Conservation (phyloP, 2,113 vertebrate species). For the human (Homo sapiens) region GRCh38 chr7:35102501-35103000, state of each 20-base stretch:
- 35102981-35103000: conserved; percentile 93
- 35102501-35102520: background rate
- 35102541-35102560: background rate
- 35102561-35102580: background rate
- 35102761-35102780: background rate
- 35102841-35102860: background rate
- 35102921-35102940: conserved; percentile 92
- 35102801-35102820: background rate
- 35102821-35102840: background rate
- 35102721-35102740: background rate
- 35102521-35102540: background rate
- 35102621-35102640: background rate
- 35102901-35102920: conserved; percentile 83
- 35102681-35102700: background rate
- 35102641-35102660: background rate
- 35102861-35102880: background rate
- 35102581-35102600: background rate
- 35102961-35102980: conserved; percentile 97
- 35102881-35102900: background rate
- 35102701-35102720: background rate
- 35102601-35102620: background rate
- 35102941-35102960: conserved; percentile 96
- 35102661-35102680: background rate
- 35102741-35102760: background rate
- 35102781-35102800: background rate